These are phyloP conservation scores for Paedocypris micromegethes DNA, from an alignment of 2,797 vertebrate genomes.

Conservation along the genomic window DNA sequence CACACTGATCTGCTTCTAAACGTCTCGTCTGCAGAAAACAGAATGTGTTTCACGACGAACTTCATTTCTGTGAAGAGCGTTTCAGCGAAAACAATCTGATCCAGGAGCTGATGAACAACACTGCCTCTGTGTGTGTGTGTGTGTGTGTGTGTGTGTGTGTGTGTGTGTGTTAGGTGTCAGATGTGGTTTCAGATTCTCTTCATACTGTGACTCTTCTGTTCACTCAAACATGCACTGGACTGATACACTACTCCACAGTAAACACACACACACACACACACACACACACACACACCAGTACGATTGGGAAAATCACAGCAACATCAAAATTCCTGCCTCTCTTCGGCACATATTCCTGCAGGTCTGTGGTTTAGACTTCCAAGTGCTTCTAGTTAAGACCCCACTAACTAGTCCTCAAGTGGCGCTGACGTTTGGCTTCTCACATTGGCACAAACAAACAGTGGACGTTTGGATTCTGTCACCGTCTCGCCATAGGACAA, in stretches of 20 bases:
- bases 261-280: not conserved
- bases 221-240: conserved; percentile 9
- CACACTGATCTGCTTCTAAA: too few species aligned
- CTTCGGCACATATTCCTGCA: too few species aligned
- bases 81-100: not conserved
- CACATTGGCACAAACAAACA: too few species aligned
- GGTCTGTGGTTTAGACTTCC: too few species aligned
- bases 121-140: not conserved
- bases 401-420: too few species aligned
- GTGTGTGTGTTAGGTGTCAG: conserved; percentile 11
- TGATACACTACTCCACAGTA: conserved; percentile 22
- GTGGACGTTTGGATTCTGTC: not conserved
- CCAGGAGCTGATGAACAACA: not conserved
- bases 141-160: conserved; percentile 21
- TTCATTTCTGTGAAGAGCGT: not conserved
- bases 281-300: not conserved
- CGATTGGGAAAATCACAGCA: too few species aligned
- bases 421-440: too few species aligned
- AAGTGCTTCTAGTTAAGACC: too few species aligned
- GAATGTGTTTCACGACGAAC: too few species aligned
- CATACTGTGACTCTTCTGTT: not conserved
- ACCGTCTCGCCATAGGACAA: not conserved
- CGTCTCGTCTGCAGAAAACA: too few species aligned
- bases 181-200: conserved; percentile 20
- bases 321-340: too few species aligned